Percentiles rank a stretch among this genome's conserved stretches.
phyloP scores from a whole-genome alignment of 1,140 invertebrate species.

The Drosophila arawakana region DNA sequence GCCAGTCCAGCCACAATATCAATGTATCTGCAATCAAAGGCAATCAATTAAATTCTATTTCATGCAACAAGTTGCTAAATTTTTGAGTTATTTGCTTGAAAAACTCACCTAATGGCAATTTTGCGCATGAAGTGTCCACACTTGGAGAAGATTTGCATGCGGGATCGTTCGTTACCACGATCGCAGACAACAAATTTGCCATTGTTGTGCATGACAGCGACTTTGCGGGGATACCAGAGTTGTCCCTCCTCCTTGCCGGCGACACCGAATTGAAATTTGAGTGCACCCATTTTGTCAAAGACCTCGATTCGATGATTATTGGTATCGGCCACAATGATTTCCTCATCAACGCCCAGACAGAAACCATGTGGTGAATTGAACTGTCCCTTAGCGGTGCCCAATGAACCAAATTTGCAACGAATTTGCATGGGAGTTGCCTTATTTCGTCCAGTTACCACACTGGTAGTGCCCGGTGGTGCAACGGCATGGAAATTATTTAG shows the following conservation, averaged over 20 bases:
- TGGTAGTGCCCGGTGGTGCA: slow-evolving; percentile 66
- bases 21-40: slow-evolving; percentile 89
- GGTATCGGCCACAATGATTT: slow-evolving; percentile 97
- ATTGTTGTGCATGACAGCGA: slow-evolving; percentile 94
- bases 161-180: slow-evolving; percentile 96
- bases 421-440: slow-evolving; percentile 94
- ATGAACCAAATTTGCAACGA: slow-evolving; percentile 96
- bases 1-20: slow-evolving; percentile 98
- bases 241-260: slow-evolving; percentile 97
- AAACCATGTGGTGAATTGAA: slow-evolving; percentile 99
- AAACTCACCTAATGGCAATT: slow-evolving; percentile 89
- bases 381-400: slow-evolving; percentile 95
- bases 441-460: slow-evolving; percentile 86
- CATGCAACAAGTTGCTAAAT: too few species aligned
- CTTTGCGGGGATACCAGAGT: slow-evolving; percentile 98
- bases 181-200: slow-evolving; percentile 98
- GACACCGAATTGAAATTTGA: slow-evolving; percentile 95
- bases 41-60: not conserved
- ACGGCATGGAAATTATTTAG: slow-evolving; percentile 79
- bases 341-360: slow-evolving; percentile 96
- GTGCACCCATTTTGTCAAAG: slow-evolving; percentile 95
- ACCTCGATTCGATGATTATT: slow-evolving; percentile 98
- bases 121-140: slow-evolving; percentile 95
- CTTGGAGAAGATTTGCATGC: slow-evolving; percentile 98
- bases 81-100: too few species aligned